These are phyloP conservation scores for Drosophila cyrtoloma DNA, from an alignment of 2,888 invertebrate genomes.

Conservation along the genomic window DNA sequence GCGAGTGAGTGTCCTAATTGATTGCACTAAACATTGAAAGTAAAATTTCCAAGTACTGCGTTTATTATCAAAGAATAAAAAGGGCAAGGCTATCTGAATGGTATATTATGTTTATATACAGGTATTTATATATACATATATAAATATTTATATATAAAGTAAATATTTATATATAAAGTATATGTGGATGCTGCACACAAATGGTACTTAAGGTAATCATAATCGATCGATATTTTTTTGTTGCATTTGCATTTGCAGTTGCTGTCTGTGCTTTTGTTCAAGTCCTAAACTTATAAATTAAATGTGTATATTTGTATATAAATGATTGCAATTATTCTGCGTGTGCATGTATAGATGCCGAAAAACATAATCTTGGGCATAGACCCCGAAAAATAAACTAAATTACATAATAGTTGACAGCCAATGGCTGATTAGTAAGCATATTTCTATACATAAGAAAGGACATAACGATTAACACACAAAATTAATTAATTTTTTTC, in stretches of 20 bases:
- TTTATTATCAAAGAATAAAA: slow-evolving; percentile 10
- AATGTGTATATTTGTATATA: slow-evolving; percentile 17
- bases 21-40: slow-evolving; percentile 45
- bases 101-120: slow-evolving; percentile 6
- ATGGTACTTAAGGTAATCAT: slow-evolving; percentile 29
- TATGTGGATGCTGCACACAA: slow-evolving; percentile 27
- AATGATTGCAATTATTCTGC: slow-evolving; percentile 15
- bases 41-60: slow-evolving; percentile 24
- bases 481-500: slow-evolving; percentile 7
- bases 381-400: slow-evolving; percentile 27
- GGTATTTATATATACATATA: slow-evolving; percentile 3
- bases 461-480: slow-evolving; percentile 56
- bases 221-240: slow-evolving; percentile 14
- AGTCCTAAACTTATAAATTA: slow-evolving; percentile 26
- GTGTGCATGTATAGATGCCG: slow-evolving; percentile 3
- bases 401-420: slow-evolving; percentile 42
- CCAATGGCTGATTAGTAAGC: slow-evolving; percentile 31
- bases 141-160: slow-evolving; percentile 6
- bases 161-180: slow-evolving; percentile 12
- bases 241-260: slow-evolving; percentile 40
- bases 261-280: slow-evolving; percentile 34
- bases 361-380: slow-evolving; percentile 16
- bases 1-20: slow-evolving; percentile 38
- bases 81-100: slow-evolving; percentile 13
- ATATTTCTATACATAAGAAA: slow-evolving; percentile 39